Percentiles rank a stretch among this genome's conserved stretches.
Conservation (phyloP, 1,140 invertebrate species). For the Ptiloglossa arizonensis region DNA sequence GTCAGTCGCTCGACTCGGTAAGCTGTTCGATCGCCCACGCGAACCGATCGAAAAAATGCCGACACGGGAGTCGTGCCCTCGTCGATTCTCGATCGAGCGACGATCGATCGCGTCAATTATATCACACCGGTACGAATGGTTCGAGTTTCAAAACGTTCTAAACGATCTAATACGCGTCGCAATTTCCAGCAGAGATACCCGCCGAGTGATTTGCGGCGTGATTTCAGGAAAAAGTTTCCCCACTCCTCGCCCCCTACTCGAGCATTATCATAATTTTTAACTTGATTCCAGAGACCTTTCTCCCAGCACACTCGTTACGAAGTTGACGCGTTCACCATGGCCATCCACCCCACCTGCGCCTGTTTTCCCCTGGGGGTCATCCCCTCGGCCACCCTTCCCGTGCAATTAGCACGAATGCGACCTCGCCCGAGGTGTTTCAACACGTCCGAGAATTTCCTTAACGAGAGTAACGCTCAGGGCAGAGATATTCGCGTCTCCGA, state of each 20-base stretch:
- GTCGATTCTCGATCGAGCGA: no score
- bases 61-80: no score
- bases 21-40: no score
- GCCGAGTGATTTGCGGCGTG: not conserved
- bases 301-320: slow-evolving; percentile 10
- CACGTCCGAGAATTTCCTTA: slow-evolving; percentile 11
- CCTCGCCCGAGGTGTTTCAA: slow-evolving; percentile 4
- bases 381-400: not conserved
- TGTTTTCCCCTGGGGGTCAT: slow-evolving; percentile 24
- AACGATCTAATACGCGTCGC: not conserved
- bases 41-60: no score
- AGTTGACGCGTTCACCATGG: slow-evolving; percentile 35
- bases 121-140: no score
- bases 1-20: no score
- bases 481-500: not conserved
- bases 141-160: no score
- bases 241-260: not conserved
- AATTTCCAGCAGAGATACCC: not conserved
- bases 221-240: not conserved
- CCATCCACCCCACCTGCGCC: slow-evolving; percentile 23
- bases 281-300: slow-evolving; percentile 9
- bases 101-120: no score
- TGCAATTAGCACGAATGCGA: slow-evolving; percentile 40
- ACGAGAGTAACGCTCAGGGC: not conserved
- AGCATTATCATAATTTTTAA: slow-evolving; percentile 23